Evolutionary conservation across 2,888 invertebrate species (phyloP).

Genomic region (Rhamphomyia laevipes): DNA sequence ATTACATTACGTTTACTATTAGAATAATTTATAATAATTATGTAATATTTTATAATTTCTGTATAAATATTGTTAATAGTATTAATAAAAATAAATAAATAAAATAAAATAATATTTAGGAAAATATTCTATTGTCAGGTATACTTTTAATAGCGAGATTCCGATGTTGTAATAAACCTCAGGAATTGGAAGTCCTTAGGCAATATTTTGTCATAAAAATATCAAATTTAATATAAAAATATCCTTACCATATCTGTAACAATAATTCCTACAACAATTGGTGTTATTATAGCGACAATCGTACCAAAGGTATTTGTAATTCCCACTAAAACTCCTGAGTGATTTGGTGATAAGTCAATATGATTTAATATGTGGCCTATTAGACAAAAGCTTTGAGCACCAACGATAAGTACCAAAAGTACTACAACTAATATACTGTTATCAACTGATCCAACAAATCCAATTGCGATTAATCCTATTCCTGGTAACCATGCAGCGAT

Average conservation of each 20-base stretch:
- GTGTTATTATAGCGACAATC: conserved; percentile 46
- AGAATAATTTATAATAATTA: too few species aligned
- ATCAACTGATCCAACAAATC: conserved; percentile 36
- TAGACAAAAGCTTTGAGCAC: conserved; percentile 34
- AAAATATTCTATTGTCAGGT: too few species aligned
- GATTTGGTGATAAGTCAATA: conserved; percentile 53
- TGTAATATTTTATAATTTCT: too few species aligned
- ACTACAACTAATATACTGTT: conserved; percentile 36
- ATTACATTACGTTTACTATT: too few species aligned
- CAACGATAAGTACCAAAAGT: conserved; percentile 44
- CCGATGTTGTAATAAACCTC: too few species aligned
- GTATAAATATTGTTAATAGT: too few species aligned
- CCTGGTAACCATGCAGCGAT: conserved; percentile 41
- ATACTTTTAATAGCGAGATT: too few species aligned
- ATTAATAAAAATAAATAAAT: too few species aligned
- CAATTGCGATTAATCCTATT: conserved; percentile 40
- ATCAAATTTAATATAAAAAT: too few species aligned
- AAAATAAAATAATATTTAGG: too few species aligned
- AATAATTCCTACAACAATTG: conserved; percentile 42
- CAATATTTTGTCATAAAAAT: too few species aligned
- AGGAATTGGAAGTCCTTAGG: too few species aligned
- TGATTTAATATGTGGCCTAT: conserved; percentile 39
- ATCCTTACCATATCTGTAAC: conserved; percentile 27
- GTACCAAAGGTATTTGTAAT: conserved; percentile 47
- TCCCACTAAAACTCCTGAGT: conserved; percentile 52